Percentiles rank a stretch among this genome's conserved stretches.
These are phyloP conservation scores for Dryas iulia DNA, from an alignment of 1,140 invertebrate genomes.

Conservation along the genomic window DNA sequence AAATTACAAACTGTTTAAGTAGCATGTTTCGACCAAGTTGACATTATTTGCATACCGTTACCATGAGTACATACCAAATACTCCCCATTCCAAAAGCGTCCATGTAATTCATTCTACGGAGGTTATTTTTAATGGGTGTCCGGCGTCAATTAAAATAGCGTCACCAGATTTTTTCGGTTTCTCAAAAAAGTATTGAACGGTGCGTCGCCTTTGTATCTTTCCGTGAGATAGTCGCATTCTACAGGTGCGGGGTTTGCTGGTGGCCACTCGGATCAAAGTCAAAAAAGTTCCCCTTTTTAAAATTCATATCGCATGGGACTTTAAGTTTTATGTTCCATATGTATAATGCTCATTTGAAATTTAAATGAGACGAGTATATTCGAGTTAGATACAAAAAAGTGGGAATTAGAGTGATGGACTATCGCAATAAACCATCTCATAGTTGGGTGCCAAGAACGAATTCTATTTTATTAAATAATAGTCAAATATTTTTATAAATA, in stretches of 20 bases:
- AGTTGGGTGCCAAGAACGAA: slow-evolving; percentile 19
- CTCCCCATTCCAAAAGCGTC: slow-evolving; percentile 48
- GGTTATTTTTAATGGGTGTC: slow-evolving; percentile 55
- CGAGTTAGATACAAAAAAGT: slow-evolving; percentile 33
- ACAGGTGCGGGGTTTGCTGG: slow-evolving; percentile 69
- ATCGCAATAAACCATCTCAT: slow-evolving; percentile 20
- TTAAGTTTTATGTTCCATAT: slow-evolving; percentile 16
- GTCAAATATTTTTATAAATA: not conserved
- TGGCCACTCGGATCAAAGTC: slow-evolving; percentile 58
- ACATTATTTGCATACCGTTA: slow-evolving; percentile 64
- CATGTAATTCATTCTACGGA: slow-evolving; percentile 59
- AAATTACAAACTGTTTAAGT: not conserved
- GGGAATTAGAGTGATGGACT: slow-evolving; percentile 41
- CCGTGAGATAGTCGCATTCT: slow-evolving; percentile 66
- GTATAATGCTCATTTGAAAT: slow-evolving; percentile 2
- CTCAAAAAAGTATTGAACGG: slow-evolving; percentile 51
- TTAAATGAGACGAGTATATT: not conserved
- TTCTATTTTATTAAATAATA: slow-evolving; percentile 12
- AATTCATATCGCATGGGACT: slow-evolving; percentile 21
- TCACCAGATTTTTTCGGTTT: slow-evolving; percentile 50
- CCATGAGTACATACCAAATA: slow-evolving; percentile 47
- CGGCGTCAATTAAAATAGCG: slow-evolving; percentile 75
- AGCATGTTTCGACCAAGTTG: slow-evolving; percentile 12
- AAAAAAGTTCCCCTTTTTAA: slow-evolving; percentile 12
- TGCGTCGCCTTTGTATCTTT: slow-evolving; percentile 66